A percentile compares a stretch with the other conserved stretches of the same genome.
These are phyloP conservation scores for Rhea americana DNA, from an alignment of 2,113 vertebrate species.

Conservation along the genomic window DNA sequence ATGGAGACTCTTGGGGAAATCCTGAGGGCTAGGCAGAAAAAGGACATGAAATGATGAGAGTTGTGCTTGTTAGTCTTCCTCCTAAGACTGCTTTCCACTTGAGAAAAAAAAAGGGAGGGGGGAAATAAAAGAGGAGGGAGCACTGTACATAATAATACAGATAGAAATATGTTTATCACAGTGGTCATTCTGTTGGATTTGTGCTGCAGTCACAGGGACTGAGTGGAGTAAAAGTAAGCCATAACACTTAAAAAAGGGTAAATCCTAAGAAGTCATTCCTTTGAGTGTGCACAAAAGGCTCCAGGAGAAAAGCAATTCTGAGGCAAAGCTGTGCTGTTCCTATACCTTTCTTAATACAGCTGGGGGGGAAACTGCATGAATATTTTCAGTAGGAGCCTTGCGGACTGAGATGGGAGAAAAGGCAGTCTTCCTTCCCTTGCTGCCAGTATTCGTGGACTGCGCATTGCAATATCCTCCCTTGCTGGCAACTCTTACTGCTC, in stretches of 20 bases:
- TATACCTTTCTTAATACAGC: not conserved
- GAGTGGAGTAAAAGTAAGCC: not conserved
- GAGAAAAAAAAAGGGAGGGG: not conserved
- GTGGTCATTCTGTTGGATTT: not conserved
- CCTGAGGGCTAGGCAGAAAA: slow-evolving; percentile 32
- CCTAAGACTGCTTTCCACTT: not conserved
- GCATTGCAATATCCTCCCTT: not conserved
- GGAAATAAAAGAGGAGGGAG: not conserved
- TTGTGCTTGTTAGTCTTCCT: not conserved
- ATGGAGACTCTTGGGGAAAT: not conserved
- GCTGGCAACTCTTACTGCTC: slow-evolving; percentile 1
- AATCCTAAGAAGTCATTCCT: not conserved
- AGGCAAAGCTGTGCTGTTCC: not conserved
- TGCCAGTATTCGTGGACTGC: not conserved
- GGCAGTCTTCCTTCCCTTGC: not conserved
- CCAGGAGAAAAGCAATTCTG: not conserved
- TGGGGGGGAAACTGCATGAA: not conserved
- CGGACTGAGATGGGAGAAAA: not conserved
- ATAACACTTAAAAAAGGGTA: not conserved
- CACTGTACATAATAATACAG: not conserved
- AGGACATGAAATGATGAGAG: not conserved
- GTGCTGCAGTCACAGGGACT: not conserved
- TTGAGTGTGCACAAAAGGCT: not conserved
- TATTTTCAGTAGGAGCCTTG: not conserved
- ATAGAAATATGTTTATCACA: not conserved